Evolutionary conservation across 2,113 vertebrate genomes (phyloP), one percentile per base, ranked within the genome.

Genomic region (Pycnonotus jocosus): DNA sequence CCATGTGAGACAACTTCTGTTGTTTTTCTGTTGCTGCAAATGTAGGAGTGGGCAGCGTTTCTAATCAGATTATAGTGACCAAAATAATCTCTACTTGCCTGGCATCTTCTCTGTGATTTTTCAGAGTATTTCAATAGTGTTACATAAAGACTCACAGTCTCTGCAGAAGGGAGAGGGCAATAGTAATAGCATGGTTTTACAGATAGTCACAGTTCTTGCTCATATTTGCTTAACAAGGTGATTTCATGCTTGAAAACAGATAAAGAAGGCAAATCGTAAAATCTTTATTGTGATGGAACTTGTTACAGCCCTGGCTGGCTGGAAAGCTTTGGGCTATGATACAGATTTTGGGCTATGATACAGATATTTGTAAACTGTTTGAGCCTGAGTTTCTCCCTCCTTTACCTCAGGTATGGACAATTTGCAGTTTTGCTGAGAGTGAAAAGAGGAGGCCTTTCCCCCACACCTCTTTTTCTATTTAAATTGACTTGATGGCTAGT

Each of bases 21-120:
- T 84, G 87, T 50, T 85, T 84, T 82, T 45, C 61, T 81, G 33
- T 30, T 78, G 27, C 70, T 66, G 77, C 47, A 25, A 56, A 10
- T 8, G 56, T 11, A 25, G 89, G 84, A 79, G 94, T 91, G 87
- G 87, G 92, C 38, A 92, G 85, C 8, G 2, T 58, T 57, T 65
- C 78, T 93, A 19, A 86, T 90, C 87, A 56, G 94, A 80, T 94
- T 90, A 44, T 14, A 91, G 84, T 57, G 81, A 78, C 92, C 93
- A 64, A 82, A 95, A 92, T 90, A 82, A 92, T 28, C 58, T 37
- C 6, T 76, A 7, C 54, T 87, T 47, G 42, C 33, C 16, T 24
- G 56, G 57, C 60, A 12, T 45, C 45, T 76, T 30, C 2, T 1
- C 0, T 48, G 73, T 35, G 44, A 4, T 35, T 12, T 44, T 82